Evolutionary conservation across 2,888 invertebrate species (phyloP), one percentile per base, ranked within the genome.

Genomic region (Tanaodytes sp.): DNA sequence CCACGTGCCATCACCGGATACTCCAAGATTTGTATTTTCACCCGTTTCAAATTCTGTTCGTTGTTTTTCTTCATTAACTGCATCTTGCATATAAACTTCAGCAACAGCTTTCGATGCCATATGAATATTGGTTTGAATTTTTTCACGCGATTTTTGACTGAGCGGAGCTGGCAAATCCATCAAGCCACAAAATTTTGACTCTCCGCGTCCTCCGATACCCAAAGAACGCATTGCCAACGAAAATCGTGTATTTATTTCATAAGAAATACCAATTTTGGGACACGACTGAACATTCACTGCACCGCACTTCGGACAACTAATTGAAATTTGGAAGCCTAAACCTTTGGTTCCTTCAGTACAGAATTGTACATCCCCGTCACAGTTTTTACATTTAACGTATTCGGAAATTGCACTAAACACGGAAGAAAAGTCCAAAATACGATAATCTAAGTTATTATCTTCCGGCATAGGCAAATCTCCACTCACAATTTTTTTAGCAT

Each of bases 181-280:
- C 30, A 52, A 30, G 30, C 52, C 52, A 52, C 39, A 52, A 52
- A 52, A 39, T 30, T n/a, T 48, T 19, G 18, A 33, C 12, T 48
- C 48, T 33, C 33, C 48, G 12, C 12, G 36, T 33, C 33, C 33
- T 33, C 48, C 36, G 14, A 33, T 48, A n/a, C 33, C 48, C 36
- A 48, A 48, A 18, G 19, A 48, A 36, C 19, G 33, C 46, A 46
- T 46, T 46, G 30, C 20, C 27, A 40, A 27, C 27, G 27, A 31
- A 46, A 46, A 46, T 31, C 46, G 31, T 31, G 31, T 16, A 31
- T 46, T 46, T 5, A 46, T 46, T 31, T 46, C 46, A 16, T 46
- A 46, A 15, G n/a, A 14, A 30, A 16, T 4, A 1, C 30, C 46
- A 46, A 46, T 46, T 46, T 46, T 46, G 11, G 31, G 31, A 31